Evolutionary conservation across 2,888 invertebrate species (phyloP).

Genomic region (Nomada fucata): DNA sequence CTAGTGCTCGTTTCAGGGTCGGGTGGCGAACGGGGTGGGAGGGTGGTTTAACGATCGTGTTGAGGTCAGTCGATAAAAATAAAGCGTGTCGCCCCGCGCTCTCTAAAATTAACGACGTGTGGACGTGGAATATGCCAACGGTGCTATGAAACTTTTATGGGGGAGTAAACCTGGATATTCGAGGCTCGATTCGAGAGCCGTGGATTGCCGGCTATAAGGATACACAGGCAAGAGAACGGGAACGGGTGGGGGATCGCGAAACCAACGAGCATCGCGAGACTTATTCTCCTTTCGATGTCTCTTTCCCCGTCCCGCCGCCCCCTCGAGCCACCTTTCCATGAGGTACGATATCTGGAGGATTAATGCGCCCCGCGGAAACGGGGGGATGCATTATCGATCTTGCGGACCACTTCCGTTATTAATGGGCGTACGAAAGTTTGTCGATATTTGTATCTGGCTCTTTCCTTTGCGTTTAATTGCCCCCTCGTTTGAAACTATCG

Average conservation of each 20-base stretch:
- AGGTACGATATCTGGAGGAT: slow-evolving; percentile 20
- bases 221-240: not conserved
- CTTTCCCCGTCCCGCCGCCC: not conserved
- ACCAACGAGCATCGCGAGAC: slow-evolving; percentile 52
- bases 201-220: slow-evolving; percentile 29
- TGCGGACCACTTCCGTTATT: not conserved
- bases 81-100: slow-evolving; percentile 67
- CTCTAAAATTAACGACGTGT: slow-evolving; percentile 76
- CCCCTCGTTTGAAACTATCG: not conserved
- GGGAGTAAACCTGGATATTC: slow-evolving; percentile 72
- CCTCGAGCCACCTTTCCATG: not conserved
- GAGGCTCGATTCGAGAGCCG: slow-evolving; percentile 47
- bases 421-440: not conserved
- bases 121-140: slow-evolving; percentile 73
- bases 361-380: not conserved
- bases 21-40: not conserved
- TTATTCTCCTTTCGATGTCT: slow-evolving; percentile 37
- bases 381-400: slow-evolving; percentile 13
- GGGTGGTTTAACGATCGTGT: slow-evolving; percentile 71
- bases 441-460: not conserved
- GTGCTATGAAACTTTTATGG: slow-evolving; percentile 74
- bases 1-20: slow-evolving; percentile 12
- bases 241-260: slow-evolving; percentile 42
- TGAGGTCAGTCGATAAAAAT: slow-evolving; percentile 75
- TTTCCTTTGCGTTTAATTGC: not conserved